Base-by-base conservation (phyloP, 2,113 vertebrate genomes). In the Rhodinocichla rosea region DNA sequence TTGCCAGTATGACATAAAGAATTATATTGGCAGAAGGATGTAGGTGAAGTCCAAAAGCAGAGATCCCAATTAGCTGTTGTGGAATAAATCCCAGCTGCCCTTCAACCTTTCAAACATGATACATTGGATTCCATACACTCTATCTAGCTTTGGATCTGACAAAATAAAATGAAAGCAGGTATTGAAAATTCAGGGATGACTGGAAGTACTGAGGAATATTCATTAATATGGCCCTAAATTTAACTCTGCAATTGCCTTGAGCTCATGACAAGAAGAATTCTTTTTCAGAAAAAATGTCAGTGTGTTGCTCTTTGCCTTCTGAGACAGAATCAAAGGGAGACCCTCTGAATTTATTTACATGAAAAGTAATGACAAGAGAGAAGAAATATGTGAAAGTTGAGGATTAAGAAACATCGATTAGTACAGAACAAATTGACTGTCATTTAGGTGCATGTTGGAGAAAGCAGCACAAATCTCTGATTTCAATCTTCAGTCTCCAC, bases 91-190 rank as follows among this genome's bases (percentile, higher is more conserved):
- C 56, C 57, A 92, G 23, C 64, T 93, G 69, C 87, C 60, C 63
- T 95, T 95, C 77, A 89, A 16, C 57, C 37, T 79, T 92, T 94
- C 78, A 89, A 83, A 86, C 79, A 75, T 77, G 80, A 91, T 95
- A 62, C 68, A 94, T 37, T 79, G 71, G 49, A 78, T 94, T 96
- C 50, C 63, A 30, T 79, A 42, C 4, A 26, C 16, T 64, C 24
- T 76, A 16, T 81, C 49, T 50, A 74, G 30, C 37, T 76, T 83
- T 82, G 57, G 57, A 91, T 89, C 28, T 52, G 26, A 87, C 79
- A 91, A 87, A 45, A 55, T 50, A 57, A 87, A 80, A 53, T 45
- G 18, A 80, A 83, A 93, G 33, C 19, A 53, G 28, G 6, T 74
- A 35, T 60, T 87, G 76, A 55, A 90, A 92, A 89, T 23, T 13